Base-by-base conservation (phyloP, 2,888 invertebrate genomes). In the Hirtodrosophila trivittata region DNA sequence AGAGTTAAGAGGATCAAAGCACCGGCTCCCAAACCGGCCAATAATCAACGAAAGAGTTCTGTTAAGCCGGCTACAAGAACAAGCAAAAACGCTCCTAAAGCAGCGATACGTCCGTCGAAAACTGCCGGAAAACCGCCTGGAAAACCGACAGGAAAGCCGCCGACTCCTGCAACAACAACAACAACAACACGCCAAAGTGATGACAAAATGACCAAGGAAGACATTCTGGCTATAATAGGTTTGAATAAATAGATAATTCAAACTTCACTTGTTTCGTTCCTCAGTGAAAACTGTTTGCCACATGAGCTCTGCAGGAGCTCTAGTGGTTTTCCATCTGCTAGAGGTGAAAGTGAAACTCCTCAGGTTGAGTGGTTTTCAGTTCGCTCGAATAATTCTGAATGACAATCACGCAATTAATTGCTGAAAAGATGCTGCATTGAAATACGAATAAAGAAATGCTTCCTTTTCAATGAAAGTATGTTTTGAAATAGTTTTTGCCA, bases 181-280 rank as follows among this genome's bases (percentile, higher is more conserved):
- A 33, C 7, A 5, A 25, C 13, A 18, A 14, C 1, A 10, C 18
- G 8, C 1, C n/a, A 13, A 4, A 56, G 47, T 3, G 77, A 64
- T 0, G 64, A 67, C 0, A 45, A 42, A 10, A 25, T 87, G 6
- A 83, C 83, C 49, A 72, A 70, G 21, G 78, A 82, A 6, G 87
- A 86, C 10, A 38, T 82, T 14, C 1, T 85, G 2, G 39, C 72
- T 0, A 86, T 87, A 26, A 49, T 83, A 9, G 80, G 74, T 0
- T 12, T 83, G 0, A 41, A 58, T 8, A 60, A 66, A 35, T 46
- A 47, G 38, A 12, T 5, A 14, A 1, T 12, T n/a, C n/a, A n/a
- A n/a, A n/a, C n/a, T n/a, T n/a, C n/a, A n/a, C n/a, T n/a, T n/a
- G n/a, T n/a, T n/a, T n/a, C 78, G 63, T 16, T 38, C 25, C 13